Base-by-base conservation (phyloP, 2,888 invertebrate species). In the Orthosia cruda region DNA sequence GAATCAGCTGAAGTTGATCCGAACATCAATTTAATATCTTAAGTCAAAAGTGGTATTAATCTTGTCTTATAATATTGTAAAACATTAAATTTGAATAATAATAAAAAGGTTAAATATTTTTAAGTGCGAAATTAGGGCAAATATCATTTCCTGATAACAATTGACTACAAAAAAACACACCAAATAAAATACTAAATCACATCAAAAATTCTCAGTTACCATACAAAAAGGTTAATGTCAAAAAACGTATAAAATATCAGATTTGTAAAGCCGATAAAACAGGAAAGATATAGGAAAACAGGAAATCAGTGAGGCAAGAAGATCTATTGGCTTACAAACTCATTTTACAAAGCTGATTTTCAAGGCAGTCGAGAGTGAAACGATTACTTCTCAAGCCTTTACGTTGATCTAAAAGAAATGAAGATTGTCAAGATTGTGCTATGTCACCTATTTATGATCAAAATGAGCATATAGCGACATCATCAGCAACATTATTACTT, bases 301-400 rank as follows among this genome's bases (percentile, higher is more conserved):
- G 55, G 49, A 68, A 80, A 77, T 77, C 64, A 18, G 61, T 54
- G 16, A 52, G 54, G 52, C 71, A 70, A 68, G 45, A 49, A 26
- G 50, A 74, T 74, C 66, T 73, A 78, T 74, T 74, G 81, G 65
- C 74, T 78, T 76, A 74, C 54, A 77, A 84, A 71, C 81, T 77
- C 81, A 71, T 75, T 84, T 73, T 71, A 77, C 13, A 65, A 75
- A 84, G 68, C 79, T 45, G 63, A 74, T 84, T 58, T 71, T 64
- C 32, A 40, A 72, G 61, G 61, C 63, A 64, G 64, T 71, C 58
- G 63, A 12, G 50, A 61, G 32, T 13, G 20, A 61, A 76, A 64
- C 73, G 75, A 84, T 84, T 75, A 81, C 65, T 59, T 26, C 15
- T 58, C 18, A 57, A 66, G 26, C 13, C 32, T 65, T 61, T 0